Evolutionary conservation across 2,888 invertebrate genomes (phyloP), one percentile per base, ranked within the genome.

Genomic region (Tipula vernalis): DNA sequence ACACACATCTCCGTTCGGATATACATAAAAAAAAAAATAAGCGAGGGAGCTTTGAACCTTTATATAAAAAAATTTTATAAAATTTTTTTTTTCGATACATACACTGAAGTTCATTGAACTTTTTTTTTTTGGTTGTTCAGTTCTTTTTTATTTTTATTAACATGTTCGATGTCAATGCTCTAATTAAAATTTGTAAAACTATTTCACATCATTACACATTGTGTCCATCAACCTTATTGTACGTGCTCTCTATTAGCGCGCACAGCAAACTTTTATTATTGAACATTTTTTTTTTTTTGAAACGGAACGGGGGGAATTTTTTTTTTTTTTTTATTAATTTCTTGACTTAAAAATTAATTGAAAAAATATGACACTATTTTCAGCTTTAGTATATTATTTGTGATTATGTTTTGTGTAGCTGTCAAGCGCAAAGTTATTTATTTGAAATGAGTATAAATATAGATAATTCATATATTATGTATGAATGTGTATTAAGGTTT

Each of bases 391-490:
- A 28, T 71, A 71, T 71, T 71, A 71, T 71, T 28, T 71, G 71
- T 71, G 71, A 71, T 71, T 71, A 71, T 71, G 71, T 71, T 71
- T 71, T 71, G 71, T 71, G 71, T 71, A 71, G 71, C 71, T 71
- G 71, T 71, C 71, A 71, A 71, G 71, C 71, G 71, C 71, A 71
- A 71, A 71, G 71, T 28, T 71, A 71, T 71, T 71, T 71, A 71
- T 71, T 71, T 28, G 71, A 71, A 71, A 71, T 71, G 28, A 71
- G 71, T 71, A 71, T 57, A 57, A 57, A 57, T 71, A 71, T 71
- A 71, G 71, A 71, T 71, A 71, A 71, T 71, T 71, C 71, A 71
- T 71, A 71, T 28, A 51, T 51, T 28, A 28, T 28, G 28, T 28
- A 28, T 28, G 28, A 28, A 44, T 44, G 10, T 44, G 12, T 44